A percentile compares a stretch with the other conserved stretches of the same genome.
These are phyloP conservation scores for Chaetodon trifasciatus DNA, from an alignment of 2,797 vertebrate genomes.

Conservation along the genomic window DNA sequence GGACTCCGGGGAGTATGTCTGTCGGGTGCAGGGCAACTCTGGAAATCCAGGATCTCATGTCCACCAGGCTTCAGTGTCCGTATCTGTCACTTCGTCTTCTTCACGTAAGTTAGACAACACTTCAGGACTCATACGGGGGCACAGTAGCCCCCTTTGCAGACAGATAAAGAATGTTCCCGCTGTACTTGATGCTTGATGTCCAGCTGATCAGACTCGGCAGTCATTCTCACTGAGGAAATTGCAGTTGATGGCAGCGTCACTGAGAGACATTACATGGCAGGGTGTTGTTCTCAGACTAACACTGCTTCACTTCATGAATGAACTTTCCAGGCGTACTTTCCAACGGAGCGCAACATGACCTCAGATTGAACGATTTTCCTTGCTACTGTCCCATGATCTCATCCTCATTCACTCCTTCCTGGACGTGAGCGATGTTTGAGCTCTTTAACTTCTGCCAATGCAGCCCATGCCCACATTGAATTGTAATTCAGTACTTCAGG, in stretches of 20 bases:
- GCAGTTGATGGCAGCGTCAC: conserved; percentile 27
- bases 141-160: not conserved
- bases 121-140: not conserved
- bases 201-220: conserved; percentile 23
- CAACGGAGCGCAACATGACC: conserved; percentile 56
- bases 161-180: not conserved
- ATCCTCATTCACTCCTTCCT: conserved; percentile 49
- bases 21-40: conserved; percentile 81
- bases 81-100: conserved; percentile 86
- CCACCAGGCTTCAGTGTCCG: conserved; percentile 88
- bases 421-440: conserved; percentile 18
- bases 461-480: conserved; percentile 25
- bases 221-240: conserved; percentile 29
- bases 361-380: conserved; percentile 62
- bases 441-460: conserved; percentile 33
- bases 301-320: conserved; percentile 56
- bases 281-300: conserved; percentile 55
- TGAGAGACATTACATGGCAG: conserved; percentile 39
- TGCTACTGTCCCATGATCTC: conserved; percentile 69
- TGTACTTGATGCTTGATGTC: conserved; percentile 1
- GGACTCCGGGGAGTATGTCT: conserved; percentile 93
- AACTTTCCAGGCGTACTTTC: conserved; percentile 59
- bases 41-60: conserved; percentile 62
- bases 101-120: conserved; percentile 82
- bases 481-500: conserved; percentile 27